Base-by-base conservation (phyloP, 2,888 invertebrate genomes). In the Himalopsyche anomala region DNA sequence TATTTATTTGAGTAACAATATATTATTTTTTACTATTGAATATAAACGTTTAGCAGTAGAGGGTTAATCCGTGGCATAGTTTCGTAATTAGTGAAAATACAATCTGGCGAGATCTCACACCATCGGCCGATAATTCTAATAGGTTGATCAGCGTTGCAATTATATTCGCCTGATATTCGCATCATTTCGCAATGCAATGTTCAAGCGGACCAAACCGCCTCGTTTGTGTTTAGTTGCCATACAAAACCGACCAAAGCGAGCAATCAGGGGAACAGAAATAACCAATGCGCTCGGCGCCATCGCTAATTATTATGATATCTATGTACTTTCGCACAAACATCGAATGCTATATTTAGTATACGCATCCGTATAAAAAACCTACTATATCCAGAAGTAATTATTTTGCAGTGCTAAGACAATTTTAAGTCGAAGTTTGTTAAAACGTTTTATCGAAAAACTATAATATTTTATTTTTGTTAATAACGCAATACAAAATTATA, bases 21-120 rank as follows among this genome's bases (percentile, higher is more conserved):
- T 56, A n/a, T 56, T 5, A 56, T 5, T 56, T 5, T 56, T 56
- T n/a, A 56, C 28, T 56, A n/a, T 56, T 56, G 19, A n/a, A n/a
- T 56, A 11, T 6, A 55, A 55, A 55, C 55, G 5, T 19, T 4
- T 8, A 2, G 19, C 17, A 56, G 17, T 56, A 5, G 17, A 56
- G 56, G 17, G 80, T 85, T 86, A 84, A 84, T 79, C 74, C 80
- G 86, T n/a, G 74, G 81, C 69, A 56, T 80, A 85, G 69, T 85
- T 87, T 84, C 51, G 87, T 81, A 87, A 87, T 87, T 87, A 87
- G 87, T 81, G 85, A 83, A 85, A 83, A 69, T 42, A 83, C 83
- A 83, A 42, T 40, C 45, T n/a, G 40, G 38, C 38, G 74, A 83
- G 45, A 62, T 81, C 42, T 45, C 42, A 19, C 81, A 38, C 42